phyloP scores from a whole-genome alignment of 2,113 vertebrate genomes.

The Alethe diademata region DNA sequence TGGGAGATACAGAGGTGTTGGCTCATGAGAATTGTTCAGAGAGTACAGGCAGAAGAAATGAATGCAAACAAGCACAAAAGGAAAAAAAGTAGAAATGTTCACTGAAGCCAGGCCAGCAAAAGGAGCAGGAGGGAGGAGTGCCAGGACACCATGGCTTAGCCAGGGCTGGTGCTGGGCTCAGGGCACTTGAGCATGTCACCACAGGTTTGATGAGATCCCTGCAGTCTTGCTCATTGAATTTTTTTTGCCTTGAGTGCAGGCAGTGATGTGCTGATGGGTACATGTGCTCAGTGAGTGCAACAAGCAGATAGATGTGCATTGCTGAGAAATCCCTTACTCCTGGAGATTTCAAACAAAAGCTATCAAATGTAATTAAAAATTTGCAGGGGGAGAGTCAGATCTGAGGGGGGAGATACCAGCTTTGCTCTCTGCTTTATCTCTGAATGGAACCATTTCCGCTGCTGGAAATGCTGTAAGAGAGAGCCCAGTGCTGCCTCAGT shows the following conservation, averaged over 20 bases:
- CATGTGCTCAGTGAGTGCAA: not conserved
- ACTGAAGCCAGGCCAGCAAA: not conserved
- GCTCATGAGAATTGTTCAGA: not conserved
- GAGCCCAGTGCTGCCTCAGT: not conserved
- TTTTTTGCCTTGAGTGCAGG: not conserved
- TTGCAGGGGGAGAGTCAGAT: constrained; percentile 21
- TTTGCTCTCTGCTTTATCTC: constrained; percentile 44
- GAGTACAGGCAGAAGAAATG: accelerated
- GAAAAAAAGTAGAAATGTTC: not conserved
- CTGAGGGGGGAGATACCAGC: constrained; percentile 51
- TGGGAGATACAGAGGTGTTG: accelerated
- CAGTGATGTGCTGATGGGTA: not conserved
- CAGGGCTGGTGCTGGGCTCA: not conserved
- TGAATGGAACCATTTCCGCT: constrained; percentile 4
- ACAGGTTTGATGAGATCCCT: not conserved
- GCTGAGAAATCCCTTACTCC: constrained; percentile 42
- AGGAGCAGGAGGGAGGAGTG: not conserved
- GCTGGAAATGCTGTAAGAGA: constrained; percentile 2
- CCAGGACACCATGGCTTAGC: not conserved
- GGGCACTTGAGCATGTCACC: not conserved
- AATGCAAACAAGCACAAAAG: not conserved
- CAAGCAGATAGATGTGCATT: constrained; percentile 40
- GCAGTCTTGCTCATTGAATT: not conserved
- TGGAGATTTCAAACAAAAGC: constrained; percentile 53
- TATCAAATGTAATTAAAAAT: constrained; percentile 58